Conservation (phyloP, 2,113 vertebrate species). For the Cinclus cinclus region DNA sequence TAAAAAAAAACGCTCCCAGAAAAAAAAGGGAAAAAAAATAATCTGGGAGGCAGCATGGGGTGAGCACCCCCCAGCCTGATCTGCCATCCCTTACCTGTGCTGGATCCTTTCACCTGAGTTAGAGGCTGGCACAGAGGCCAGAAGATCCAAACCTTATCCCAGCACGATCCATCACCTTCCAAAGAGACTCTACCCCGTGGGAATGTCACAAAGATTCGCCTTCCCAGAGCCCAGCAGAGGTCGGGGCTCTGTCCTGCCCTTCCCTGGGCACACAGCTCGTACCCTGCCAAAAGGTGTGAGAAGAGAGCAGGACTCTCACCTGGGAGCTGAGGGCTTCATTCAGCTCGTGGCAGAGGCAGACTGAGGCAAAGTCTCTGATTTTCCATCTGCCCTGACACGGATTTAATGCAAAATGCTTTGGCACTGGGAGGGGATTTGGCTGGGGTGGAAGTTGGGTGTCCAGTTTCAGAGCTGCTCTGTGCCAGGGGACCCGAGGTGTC, state of each 20-base stretch:
- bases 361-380: neutral
- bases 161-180: neutral
- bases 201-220: fast-evolving
- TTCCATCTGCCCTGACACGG: neutral
- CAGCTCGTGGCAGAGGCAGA: neutral
- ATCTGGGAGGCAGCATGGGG: neutral
- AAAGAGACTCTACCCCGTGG: neutral
- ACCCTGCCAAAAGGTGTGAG: neutral
- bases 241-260: neutral
- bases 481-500: neutral
- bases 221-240: neutral
- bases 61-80: neutral
- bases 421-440: neutral
- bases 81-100: neutral
- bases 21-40: neutral
- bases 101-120: fast-evolving
- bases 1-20: neutral
- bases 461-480: neutral
- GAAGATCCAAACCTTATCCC: neutral
- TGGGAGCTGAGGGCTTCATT: neutral
- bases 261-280: no score
- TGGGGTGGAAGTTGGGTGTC: neutral
- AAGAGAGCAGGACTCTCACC: neutral
- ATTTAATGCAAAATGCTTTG: neutral
- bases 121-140: neutral